These are phyloP conservation scores for Remorina albescens DNA, from an alignment of 2,797 vertebrate genomes.

Conservation along the genomic window DNA sequence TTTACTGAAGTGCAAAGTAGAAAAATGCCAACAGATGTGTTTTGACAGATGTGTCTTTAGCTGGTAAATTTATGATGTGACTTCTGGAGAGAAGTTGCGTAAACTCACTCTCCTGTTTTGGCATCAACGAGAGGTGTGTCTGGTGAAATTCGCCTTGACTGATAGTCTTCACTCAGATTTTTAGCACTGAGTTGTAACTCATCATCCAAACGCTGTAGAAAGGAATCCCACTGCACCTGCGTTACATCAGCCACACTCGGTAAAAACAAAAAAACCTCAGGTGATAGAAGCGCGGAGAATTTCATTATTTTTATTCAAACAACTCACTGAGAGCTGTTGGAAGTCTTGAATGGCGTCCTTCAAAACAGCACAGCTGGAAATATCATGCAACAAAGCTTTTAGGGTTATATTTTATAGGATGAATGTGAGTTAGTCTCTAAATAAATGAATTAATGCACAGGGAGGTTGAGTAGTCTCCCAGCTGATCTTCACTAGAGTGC, in stretches of 20 bases:
- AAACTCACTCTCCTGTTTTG: conserved; percentile 61
- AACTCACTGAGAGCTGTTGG: conserved; percentile 59
- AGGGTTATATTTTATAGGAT: neutral
- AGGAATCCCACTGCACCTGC: conserved; percentile 71
- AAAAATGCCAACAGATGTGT: neutral
- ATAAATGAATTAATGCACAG: neutral
- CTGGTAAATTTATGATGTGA: neutral
- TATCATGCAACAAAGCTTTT: conserved; percentile 3
- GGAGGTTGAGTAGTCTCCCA: neutral
- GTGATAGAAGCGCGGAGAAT: neutral
- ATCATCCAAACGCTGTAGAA: conserved; percentile 63
- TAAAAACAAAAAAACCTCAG: conserved; percentile 8
- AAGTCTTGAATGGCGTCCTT: conserved; percentile 42
- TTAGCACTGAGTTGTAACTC: conserved; percentile 51
- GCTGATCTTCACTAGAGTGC: neutral
- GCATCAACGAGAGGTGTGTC: conserved; percentile 55
- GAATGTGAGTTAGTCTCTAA: neutral
- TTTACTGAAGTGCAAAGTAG: neutral
- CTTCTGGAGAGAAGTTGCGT: neutral
- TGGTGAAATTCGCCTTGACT: conserved; percentile 39
- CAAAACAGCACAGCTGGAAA: conserved; percentile 50
- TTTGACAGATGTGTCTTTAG: neutral
- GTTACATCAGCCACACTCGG: conserved; percentile 23
- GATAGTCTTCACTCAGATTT: conserved; percentile 9
- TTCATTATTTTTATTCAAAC: neutral